Evolutionary conservation across 2,888 invertebrate genomes (phyloP), one percentile per base, ranked within the genome.

Genomic region (Pantelozetes paolii): DNA sequence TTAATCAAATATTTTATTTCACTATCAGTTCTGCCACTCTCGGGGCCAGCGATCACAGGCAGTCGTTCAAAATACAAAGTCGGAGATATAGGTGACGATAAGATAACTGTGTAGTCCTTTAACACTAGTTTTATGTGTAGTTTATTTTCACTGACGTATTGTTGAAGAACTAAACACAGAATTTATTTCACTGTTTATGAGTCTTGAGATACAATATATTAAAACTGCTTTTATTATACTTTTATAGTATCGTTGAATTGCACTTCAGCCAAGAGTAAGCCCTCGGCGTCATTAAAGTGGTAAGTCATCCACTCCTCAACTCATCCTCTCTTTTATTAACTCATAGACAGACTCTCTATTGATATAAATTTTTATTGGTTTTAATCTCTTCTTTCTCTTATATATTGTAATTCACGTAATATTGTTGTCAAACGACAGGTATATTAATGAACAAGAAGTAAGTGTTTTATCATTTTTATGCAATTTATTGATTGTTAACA

Each of bases 271-370:
- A 87, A 88, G 18, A 88, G 90, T 26, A 84, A 86, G 77, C 90
- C 90, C 57, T 88, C 89, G 42, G 89, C 90, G 36, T 88, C 89
- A 80, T 87, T 90, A 81, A 89, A 89, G 73, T 90, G 90, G 90
- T 86, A 50, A 74, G 74, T 59, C 26, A 5, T 50, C n/a, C 13
- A 54, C 23, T 54, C 8, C 9, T 54, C n/a, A 2, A 23, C n/a
- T n/a, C n/a, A n/a, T n/a, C n/a, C n/a, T n/a, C 54, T 26, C 13
- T 54, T 5, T 54, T 54, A 54, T 54, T 20, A n/a, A 54, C 54
- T 54, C 54, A 26, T 9, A 23, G 23, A 54, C 13, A 1, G 1
- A 23, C 54, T 26, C 5, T 11, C 50, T 9, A 42, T 42, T 42
- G 45, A 15, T 32, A 62, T 62, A 32, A 62, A 62, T 62, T 28